A percentile compares a stretch with the other conserved stretches of the same genome.
Evolutionary conservation across 2,113 vertebrate genomes (phyloP).

Genomic region (Actenoides hombroni): DNA sequence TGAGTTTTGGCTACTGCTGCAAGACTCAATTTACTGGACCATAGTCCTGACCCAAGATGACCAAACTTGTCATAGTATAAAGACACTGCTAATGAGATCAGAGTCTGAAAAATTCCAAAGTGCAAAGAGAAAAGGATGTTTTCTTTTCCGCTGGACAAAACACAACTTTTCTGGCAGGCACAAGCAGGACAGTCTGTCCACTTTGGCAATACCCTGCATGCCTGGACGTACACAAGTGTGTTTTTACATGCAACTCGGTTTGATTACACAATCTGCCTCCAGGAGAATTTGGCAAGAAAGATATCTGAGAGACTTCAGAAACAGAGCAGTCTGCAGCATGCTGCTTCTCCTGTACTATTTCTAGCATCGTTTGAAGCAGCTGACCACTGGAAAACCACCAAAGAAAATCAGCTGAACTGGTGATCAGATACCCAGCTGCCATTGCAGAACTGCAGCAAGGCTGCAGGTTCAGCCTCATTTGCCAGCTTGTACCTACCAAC

Average conservation of each 20-base stretch:
- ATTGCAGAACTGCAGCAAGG: not conserved
- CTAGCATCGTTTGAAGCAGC: not conserved
- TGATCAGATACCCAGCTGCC: not conserved
- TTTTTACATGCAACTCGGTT: conserved; percentile 52
- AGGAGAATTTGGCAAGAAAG: conserved; percentile 22
- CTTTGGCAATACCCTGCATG: conserved; percentile 47
- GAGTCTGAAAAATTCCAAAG: not conserved
- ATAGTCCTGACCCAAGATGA: not conserved
- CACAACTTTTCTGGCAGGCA: conserved; percentile 58
- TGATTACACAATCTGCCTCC: conserved; percentile 20
- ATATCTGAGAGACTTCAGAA: not conserved
- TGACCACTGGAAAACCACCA: not conserved
- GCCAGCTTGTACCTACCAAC: not conserved
- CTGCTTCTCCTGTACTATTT: not conserved
- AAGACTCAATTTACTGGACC: not conserved
- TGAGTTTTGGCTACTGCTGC: not conserved
- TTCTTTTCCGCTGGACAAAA: conserved; percentile 72
- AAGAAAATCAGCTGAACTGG: not conserved
- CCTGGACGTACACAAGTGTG: conserved; percentile 59
- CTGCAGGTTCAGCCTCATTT: not conserved
- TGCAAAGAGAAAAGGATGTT: conserved; percentile 45
- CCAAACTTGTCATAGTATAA: not conserved
- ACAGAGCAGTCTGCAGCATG: not conserved
- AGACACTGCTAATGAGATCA: not conserved
- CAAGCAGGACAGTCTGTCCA: conserved; percentile 72